These are phyloP conservation scores for Pilophorus perplexus DNA, from an alignment of 2,888 invertebrate species.

Conservation along the genomic window DNA sequence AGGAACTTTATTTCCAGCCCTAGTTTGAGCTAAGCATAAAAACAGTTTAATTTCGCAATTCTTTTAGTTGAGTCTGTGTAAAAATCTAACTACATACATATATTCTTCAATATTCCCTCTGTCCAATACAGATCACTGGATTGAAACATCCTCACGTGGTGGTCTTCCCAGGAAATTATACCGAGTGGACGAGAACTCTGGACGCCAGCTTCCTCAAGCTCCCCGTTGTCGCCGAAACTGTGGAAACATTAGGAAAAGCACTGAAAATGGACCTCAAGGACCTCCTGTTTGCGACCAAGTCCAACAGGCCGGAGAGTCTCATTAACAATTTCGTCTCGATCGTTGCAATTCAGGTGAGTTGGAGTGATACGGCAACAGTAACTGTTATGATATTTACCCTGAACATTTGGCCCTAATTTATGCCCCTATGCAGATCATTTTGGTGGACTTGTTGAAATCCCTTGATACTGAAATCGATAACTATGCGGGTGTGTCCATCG, in stretches of 20 bases:
- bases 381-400: no score
- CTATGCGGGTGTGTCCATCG: constrained; percentile 86
- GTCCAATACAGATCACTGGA: no score
- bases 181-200: constrained; percentile 66
- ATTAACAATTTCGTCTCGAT: constrained; percentile 72
- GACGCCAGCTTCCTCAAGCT: constrained; percentile 40
- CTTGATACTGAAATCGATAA: constrained; percentile 67
- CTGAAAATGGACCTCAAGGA: constrained; percentile 58
- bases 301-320: constrained; percentile 63
- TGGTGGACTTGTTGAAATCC: constrained; percentile 62
- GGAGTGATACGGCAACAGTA: no score
- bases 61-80: no score
- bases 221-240: constrained; percentile 32
- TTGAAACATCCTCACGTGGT: constrained; percentile 25
- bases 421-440: constrained; percentile 56
- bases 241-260: constrained; percentile 33
- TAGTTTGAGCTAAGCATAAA: no score
- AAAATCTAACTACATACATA: no score
- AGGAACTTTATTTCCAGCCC: no score
- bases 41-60: no score
- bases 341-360: constrained; percentile 61
- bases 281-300: constrained; percentile 61
- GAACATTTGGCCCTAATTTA: no score
- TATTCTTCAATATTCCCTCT: no score
- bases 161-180: constrained; percentile 89